Conservation (phyloP, 2,888 invertebrate species). For the Agrochola litura region DNA sequence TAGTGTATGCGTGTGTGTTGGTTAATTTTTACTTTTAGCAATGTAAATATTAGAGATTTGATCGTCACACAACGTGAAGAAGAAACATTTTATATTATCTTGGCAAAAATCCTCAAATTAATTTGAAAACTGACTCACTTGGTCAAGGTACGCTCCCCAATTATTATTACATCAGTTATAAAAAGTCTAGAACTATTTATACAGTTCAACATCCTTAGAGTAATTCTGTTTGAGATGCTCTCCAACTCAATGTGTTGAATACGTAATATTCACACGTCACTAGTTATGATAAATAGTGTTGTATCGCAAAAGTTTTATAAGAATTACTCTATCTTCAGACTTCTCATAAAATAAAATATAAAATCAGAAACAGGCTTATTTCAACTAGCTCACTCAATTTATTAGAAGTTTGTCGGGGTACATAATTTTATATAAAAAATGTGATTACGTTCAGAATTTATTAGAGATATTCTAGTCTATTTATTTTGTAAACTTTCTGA, state of each 20-base stretch:
- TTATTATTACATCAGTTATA: neutral
- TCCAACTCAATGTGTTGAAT: neutral
- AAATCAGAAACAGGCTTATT: slow-evolving; percentile 43
- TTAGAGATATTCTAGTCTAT: slow-evolving; percentile 45
- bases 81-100: no score
- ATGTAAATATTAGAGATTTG: neutral
- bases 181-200: neutral
- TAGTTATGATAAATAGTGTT: slow-evolving; percentile 35
- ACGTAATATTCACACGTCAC: slow-evolving; percentile 9
- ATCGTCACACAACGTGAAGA: neutral
- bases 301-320: slow-evolving; percentile 31
- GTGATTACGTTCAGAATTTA: slow-evolving; percentile 42
- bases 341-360: slow-evolving; percentile 49
- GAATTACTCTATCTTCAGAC: slow-evolving; percentile 23
- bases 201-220: neutral
- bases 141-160: no score
- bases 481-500: slow-evolving; percentile 31
- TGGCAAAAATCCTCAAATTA: neutral
- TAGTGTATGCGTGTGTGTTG: neutral
- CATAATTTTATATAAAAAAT: slow-evolving; percentile 33
- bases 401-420: slow-evolving; percentile 36
- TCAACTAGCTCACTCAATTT: slow-evolving; percentile 42
- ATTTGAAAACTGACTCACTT: slow-evolving; percentile 1
- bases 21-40: slow-evolving; percentile 12
- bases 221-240: neutral